Conservation (phyloP, 2,888 invertebrate genomes). For the Eurois occulta region DNA sequence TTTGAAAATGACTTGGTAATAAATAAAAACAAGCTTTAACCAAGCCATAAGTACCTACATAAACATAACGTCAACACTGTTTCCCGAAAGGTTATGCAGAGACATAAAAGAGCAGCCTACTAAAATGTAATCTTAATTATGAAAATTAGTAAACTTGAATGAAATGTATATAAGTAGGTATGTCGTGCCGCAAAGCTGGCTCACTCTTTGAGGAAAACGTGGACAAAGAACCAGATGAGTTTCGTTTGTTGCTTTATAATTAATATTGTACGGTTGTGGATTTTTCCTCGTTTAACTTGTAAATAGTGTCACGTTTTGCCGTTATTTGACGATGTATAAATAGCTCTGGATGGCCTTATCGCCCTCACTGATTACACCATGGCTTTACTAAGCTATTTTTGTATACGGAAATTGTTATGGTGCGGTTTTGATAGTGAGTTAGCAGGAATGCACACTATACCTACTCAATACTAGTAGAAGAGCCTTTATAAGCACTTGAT, state of each 20-base stretch:
- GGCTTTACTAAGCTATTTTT: constrained; percentile 40
- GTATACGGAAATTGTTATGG: constrained; percentile 35
- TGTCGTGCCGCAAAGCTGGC: background rate
- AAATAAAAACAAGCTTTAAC: background rate
- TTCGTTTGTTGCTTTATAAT: constrained; percentile 34
- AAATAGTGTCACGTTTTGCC: constrained; percentile 23
- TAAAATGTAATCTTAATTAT: background rate
- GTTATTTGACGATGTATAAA: constrained; percentile 36
- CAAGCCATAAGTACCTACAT: background rate
- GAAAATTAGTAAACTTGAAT: constrained; percentile 2
- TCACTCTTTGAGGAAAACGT: constrained; percentile 28
- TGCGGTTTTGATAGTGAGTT: background rate
- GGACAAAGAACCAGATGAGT: background rate
- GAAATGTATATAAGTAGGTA: background rate
- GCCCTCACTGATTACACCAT: constrained; percentile 43
- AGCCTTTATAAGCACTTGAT: background rate
- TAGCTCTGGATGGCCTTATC: constrained; percentile 42
- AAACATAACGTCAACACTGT: background rate
- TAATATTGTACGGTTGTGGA: constrained; percentile 11
- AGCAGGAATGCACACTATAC: background rate
- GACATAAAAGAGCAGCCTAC: background rate
- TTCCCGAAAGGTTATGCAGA: background rate
- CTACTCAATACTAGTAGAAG: background rate
- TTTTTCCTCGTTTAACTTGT: constrained; percentile 44
- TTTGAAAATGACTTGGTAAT: background rate